A percentile compares a stretch with the other conserved stretches of the same genome.
Evolutionary conservation across 2,888 invertebrate species (phyloP).

Genomic region (Hymenopus coronatus): DNA sequence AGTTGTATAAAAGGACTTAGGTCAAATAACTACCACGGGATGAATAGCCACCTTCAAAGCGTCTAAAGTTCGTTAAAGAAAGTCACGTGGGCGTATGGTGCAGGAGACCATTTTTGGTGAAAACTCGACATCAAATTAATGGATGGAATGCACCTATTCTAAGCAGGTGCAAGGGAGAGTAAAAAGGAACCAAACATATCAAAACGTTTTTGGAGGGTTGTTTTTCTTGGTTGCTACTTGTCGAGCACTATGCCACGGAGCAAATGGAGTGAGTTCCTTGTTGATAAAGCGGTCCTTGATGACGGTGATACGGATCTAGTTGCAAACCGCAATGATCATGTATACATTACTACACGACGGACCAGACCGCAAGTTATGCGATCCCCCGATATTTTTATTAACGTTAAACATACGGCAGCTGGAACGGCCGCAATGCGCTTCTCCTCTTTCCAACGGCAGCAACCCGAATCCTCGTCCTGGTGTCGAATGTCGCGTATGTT

Average conservation of each 20-base stretch:
- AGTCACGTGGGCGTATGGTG: too few relatives aligned
- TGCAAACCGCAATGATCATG: constrained; percentile 13
- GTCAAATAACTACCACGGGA: too few relatives aligned
- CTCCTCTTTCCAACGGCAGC: background rate
- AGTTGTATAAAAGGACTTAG: too few relatives aligned
- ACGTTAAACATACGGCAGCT: constrained; percentile 6
- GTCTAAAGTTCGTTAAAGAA: too few relatives aligned
- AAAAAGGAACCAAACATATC: too few relatives aligned
- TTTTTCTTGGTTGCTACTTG: background rate
- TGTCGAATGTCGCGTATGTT: background rate
- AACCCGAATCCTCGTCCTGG: background rate
- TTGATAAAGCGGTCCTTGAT: background rate
- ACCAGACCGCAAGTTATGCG: constrained; percentile 13
- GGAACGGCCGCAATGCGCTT: background rate
- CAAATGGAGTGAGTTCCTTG: background rate
- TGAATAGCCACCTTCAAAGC: too few relatives aligned
- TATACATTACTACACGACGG: constrained; percentile 7
- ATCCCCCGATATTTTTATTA: constrained; percentile 18
- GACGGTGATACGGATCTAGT: background rate
- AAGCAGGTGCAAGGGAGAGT: too few relatives aligned
- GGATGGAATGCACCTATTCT: too few relatives aligned
- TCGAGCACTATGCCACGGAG: background rate
- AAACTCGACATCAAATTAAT: too few relatives aligned
- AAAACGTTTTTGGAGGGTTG: background rate
- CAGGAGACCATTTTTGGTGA: too few relatives aligned